Evolutionary conservation across 2,113 vertebrate genomes (phyloP).

Genomic region (Pedionomus torquatus): DNA sequence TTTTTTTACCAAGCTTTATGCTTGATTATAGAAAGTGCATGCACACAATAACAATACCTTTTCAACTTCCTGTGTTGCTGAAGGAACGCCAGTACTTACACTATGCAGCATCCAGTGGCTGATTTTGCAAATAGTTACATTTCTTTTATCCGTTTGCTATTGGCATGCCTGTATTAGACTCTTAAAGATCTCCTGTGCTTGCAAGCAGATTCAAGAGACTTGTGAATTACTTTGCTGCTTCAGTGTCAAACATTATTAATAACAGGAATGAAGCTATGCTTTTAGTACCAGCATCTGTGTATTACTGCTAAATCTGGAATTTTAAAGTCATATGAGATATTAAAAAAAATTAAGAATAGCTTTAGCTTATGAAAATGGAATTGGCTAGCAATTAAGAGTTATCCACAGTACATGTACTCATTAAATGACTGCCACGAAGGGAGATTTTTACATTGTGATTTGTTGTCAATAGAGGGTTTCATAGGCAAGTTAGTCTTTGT

Average conservation of each 20-base stretch:
- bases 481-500: neutral
- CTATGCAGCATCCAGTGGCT: neutral
- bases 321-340: neutral
- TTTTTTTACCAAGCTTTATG: neutral
- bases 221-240: neutral
- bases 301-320: neutral
- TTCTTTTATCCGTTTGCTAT: neutral
- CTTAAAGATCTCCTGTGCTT: neutral
- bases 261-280: neutral
- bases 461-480: neutral
- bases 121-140: neutral
- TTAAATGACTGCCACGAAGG: neutral
- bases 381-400: neutral
- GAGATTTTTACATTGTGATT: neutral
- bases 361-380: neutral
- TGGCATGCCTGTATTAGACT: accelerated
- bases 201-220: neutral
- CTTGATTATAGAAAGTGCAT: neutral
- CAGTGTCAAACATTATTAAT: neutral
- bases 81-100: neutral
- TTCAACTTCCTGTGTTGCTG: neutral
- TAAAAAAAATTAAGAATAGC: neutral
- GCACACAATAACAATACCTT: neutral
- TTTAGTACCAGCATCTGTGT: neutral
- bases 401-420: neutral